A percentile compares a stretch with the other conserved stretches of the same genome.
Evolutionary conservation across 2,113 vertebrate genomes (phyloP).

Genomic region (Riparia riparia): DNA sequence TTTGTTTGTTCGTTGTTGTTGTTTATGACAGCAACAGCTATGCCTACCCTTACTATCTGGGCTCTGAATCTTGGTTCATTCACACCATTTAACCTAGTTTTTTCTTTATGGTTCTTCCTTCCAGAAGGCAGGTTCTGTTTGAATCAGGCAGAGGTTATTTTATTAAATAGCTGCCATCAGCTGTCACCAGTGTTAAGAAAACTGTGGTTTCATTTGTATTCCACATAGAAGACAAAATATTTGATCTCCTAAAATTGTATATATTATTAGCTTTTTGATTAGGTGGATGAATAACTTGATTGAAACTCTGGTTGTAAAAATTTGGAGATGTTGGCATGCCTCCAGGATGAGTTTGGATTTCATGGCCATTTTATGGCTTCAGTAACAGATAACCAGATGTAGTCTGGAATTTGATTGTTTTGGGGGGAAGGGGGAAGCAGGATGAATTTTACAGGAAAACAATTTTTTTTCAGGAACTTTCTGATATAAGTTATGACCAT

Average conservation of each 20-base stretch:
- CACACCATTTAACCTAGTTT: not conserved
- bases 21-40: not conserved
- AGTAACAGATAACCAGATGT: not conserved
- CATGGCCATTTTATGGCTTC: not conserved
- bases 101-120: not conserved
- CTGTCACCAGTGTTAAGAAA: conserved; percentile 3
- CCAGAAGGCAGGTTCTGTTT: not conserved
- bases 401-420: not conserved
- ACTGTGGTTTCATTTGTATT: conserved; percentile 8
- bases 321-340: conserved; percentile 32
- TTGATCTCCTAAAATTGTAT: conserved; percentile 63
- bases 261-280: conserved; percentile 71
- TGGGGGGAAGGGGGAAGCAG: not conserved
- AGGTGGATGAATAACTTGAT: conserved; percentile 67
- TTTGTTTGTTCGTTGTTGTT: too few relatives aligned
- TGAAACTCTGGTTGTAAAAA: conserved; percentile 43
- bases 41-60: not conserved
- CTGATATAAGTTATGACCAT: not conserved
- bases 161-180: not conserved
- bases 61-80: not conserved
- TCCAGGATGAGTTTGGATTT: conserved; percentile 20
- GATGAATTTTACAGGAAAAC: not conserved
- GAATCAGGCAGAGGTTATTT: not conserved
- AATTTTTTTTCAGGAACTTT: not conserved
- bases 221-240: not conserved